Evolutionary conservation across 92 coral and sea anemone genomes (phyloP), one percentile per base, ranked within the genome.

Genomic region (Bergia sp.): DNA sequence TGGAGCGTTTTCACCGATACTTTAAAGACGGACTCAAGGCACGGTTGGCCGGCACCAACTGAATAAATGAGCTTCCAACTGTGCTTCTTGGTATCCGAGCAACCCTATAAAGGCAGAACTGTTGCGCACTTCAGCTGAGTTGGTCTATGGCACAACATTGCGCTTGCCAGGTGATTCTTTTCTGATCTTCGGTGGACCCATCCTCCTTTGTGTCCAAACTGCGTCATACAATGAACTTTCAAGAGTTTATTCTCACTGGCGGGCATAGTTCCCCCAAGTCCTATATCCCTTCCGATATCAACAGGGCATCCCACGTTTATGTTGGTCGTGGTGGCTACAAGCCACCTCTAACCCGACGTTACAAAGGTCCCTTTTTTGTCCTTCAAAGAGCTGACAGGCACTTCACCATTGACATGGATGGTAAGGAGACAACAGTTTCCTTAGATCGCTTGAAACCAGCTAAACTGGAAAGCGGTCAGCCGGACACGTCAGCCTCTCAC

Each of bases 401-500:
- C 41, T 81, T 81, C 44, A 50, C 57, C 37, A n/a, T 83, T 11
- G 45, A 37, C 6, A 7, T 82, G 86, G 86, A 82, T 82, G 75
- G 86, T 1, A 42, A 49, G 38, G 36, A 38, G 45, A 69, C 18
- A 37, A 69, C 58, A 4, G 3, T 64, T 38, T 64, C 88, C 37
- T 0, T 64, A 29, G 76, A 73, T 47, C 81, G 79, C 64, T 36
- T 85, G 50, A 58, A 87, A 80, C 85, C 37, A 10, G 37, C 73
- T n/a, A 67, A 66, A 66, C 73, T 21, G 6, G 73, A 66, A 66
- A 7, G 20, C 37, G 0, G 73, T 66, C 71, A 66, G 7, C 8
- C 37, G 20, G 73, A 66, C 37, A 15, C 73, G 21, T 2, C 37
- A 66, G 37, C 73, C 21, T 66, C 37, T 66, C 37, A 29, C 37